Conservation (phyloP, 92 coral and sea anemone genomes). For the Umimayanthus chanpuru region DNA sequence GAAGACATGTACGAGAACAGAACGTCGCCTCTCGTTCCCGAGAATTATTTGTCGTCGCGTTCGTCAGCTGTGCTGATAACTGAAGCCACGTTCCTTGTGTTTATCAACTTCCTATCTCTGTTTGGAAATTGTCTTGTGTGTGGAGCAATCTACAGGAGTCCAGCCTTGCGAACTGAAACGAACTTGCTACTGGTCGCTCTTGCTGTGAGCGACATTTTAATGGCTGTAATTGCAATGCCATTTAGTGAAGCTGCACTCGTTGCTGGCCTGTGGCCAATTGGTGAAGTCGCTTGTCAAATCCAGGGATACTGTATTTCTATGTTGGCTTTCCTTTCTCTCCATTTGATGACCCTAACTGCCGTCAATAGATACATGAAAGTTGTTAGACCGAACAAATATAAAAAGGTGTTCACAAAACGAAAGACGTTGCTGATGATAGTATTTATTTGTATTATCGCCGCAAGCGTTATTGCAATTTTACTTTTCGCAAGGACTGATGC, state of each 20-base stretch:
- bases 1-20: conserved; percentile 25
- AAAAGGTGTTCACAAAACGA: conserved; percentile 62
- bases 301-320: conserved; percentile 73
- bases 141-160: conserved; percentile 69
- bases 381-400: conserved; percentile 69
- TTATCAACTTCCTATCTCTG: conserved; percentile 60
- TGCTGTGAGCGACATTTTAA: conserved; percentile 73
- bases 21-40: conserved; percentile 37
- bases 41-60: conserved; percentile 58
- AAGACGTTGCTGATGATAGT: conserved; percentile 65
- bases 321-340: conserved; percentile 82
- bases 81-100: conserved; percentile 55
- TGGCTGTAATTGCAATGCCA: conserved; percentile 78
- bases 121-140: conserved; percentile 73
- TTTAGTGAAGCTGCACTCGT: conserved; percentile 58
- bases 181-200: conserved; percentile 78
- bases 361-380: conserved; percentile 73
- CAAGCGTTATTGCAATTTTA: conserved; percentile 64
- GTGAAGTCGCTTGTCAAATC: conserved; percentile 73
- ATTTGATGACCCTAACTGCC: conserved; percentile 78
- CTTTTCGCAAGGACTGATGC: conserved; percentile 46
- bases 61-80: conserved; percentile 42
- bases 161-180: conserved; percentile 68
- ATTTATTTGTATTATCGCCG: conserved; percentile 49
- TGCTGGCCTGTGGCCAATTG: conserved; percentile 64